Base-by-base conservation (phyloP, 2,113 vertebrate species). In the Passer domesticus region DNA sequence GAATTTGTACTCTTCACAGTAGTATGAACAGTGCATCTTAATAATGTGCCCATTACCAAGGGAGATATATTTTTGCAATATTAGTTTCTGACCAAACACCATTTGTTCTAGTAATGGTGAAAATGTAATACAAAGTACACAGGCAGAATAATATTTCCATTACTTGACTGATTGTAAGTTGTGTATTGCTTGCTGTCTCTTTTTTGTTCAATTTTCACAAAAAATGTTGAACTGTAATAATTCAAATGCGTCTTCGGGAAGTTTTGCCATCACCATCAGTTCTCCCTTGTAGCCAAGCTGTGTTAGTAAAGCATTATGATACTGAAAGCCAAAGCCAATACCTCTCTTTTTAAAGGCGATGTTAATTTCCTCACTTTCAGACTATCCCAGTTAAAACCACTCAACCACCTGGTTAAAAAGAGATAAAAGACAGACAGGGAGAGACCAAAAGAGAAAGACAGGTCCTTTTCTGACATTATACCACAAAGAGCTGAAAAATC, bases 311-410 rank as follows among this genome's bases (percentile, higher is more conserved):
- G n/a, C 21, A 62, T 39, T 35, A 23, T 18, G 19, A 66, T 22
- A 77, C 10, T 50, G 64, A 78, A 90, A 90, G 30, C 30, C 33
- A 64, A 84, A 74, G 47, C 30, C 35, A 58, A 28, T 98, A 99
- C 99, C 97, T 99, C 98, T 98, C 98, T 98, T 95, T 98, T 99
- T 79, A 99, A 98, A 72, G 99, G 99, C 4, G 99, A 99, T 8
- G 91, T 84, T 73, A 99, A 94, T 70, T 88, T 99, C 94, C 98
- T 97, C 13, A 94, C 97, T 97, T 98, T 98, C 94, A 99, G 96
- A 44, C 98, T 99, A 72, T 98, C 98, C 99, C 99, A 99, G 89
- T 99, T 99, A 95, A 99, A 99, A 63, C 98, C 98, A 89, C 98
- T 99, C 95, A 99, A 98, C 99, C 99, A 99, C 95, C 99, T 99